Base-by-base conservation (phyloP, 2,888 invertebrate species). In the Troglohyphantes excavatus region DNA sequence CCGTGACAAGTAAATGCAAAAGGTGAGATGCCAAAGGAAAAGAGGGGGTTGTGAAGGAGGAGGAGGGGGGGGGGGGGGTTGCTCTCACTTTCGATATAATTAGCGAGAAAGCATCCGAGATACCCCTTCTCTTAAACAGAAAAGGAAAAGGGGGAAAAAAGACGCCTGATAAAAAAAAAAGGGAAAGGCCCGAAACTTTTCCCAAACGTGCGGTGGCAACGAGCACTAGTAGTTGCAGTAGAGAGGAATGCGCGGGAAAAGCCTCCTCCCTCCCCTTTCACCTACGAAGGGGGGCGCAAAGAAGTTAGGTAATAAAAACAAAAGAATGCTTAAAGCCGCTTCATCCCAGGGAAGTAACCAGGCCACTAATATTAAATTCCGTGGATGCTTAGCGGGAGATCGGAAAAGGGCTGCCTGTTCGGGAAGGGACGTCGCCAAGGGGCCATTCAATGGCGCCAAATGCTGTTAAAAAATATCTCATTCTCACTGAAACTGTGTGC, bases 301-400 rank as follows among this genome's bases (percentile, higher is more conserved):
- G 53, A 29, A 39, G 53, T 19, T 72, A 53, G 90, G 90, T 81
- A 90, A 90, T 90, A 90, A 90, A 90, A 90, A 90, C 90, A 90
- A 84, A 90, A 90, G 85, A 90, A 90, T 84, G 85, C 73, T 73
- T 68, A 85, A 68, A 81, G 78, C 73, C 21, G 61, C 86, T 89
- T 82, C 63, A 88, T 81, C 82, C 76, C 76, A 65, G 1, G 53
- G 17, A 67, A 90, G 90, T 81, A 90, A 85, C 90, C 90, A 85
- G 53, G 90, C 85, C 81, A 90, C 90, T 90, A 90, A 90, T 90
- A 90, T 90, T 90, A 90, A 90, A 90, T 90, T 90, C 90, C 85
- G 82, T 29, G 68, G 85, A 90, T 90, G 84, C 85, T 85, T 79
- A 90, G 72, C 21, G 70, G 61, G 68, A 59, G 76, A 83, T 84